Evolutionary conservation across 64 coral and sea anemone genomes (phyloP), one percentile per base, ranked within the genome.

Genomic region (Montipora cactus): DNA sequence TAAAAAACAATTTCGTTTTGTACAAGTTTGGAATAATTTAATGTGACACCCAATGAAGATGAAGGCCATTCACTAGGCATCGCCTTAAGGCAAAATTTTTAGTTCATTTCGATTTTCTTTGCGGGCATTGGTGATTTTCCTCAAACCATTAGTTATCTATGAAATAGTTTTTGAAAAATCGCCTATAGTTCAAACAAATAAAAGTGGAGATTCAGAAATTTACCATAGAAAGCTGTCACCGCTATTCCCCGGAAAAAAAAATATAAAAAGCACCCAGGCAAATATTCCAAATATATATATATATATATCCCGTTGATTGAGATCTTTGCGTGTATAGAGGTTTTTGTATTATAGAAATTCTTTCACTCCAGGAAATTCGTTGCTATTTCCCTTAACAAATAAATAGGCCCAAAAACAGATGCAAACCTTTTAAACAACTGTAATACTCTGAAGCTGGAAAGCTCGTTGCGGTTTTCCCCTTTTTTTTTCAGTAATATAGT

Each of bases 41-140:
- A 66, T 86, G 82, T 86, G 59, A 86, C 14, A 66, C 48, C 62
- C 71, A 45, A 86, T 86, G 70, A 49, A 2, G 2, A 11, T 86
- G 82, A 86, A 45, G 66, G 47, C 82, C 82, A 86, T 47, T 86
- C 45, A 5, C 68, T 8, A 72, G 1, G 44, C 66, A 46, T 57
- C 47, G 46, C 66, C 66, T 14, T 47, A 3, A 5, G 62, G 44
- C 62, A 72, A 72, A 2, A 19, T 50, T 51, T 23, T 51, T 44
- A 67, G 44, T 19, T 49, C 20, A 20, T 71, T 86, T 44, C 47
- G 47, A 86, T 86, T 66, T 37, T 37, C 44, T 86, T 64, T 28
- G 64, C 46, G 13, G 68, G 18, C 18, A 71, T 21, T 48, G 62
- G 4, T 19, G 82, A 28, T 50, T 49, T 49, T n/a, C 44, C 66